Evolutionary conservation across 2,797 vertebrate species (phyloP), one percentile per base, ranked within the genome.

Genomic region (Schizopygopsis malacanthus): DNA sequence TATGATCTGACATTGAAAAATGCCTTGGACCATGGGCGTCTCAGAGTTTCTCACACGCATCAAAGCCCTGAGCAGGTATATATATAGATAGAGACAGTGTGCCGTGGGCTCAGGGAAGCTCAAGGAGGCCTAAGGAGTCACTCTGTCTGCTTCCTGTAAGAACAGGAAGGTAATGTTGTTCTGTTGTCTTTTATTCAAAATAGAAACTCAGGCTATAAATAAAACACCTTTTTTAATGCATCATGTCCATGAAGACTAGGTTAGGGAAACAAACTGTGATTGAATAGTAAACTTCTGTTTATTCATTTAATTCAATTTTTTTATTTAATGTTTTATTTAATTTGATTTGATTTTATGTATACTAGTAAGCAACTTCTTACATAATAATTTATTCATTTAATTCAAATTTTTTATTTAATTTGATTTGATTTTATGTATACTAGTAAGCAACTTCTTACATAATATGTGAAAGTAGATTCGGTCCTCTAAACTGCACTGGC

Each of bases 71-170:
- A 52, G 79, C 15, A 12, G 89, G 84, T 81, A 92, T 90, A 93
- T 89, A 90, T 72, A 90, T 78, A 86, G 28, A 28, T 18, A 37
- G 81, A 79, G 91, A 93, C 91, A 91, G 89, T 91, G 90, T 65
- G 52, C 81, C 86, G 80, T 80, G 87, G 85, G 77, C 71, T 52
- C 45, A 89, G 88, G 86, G 87, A 93, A 93, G 88, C 92, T 91
- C 85, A 83, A 82, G 89, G 89, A 75, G 67, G 88, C 69, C 4
- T 67, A 83, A 75, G 93, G 95, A 97, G 96, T 94, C 96, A 73
- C 89, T 87, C 92, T 91, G 97, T 97, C 96, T 95, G 93, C 95
- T 96, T 96, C 96, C 95, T 94, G 81, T 92, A 88, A 82, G 75
- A 77, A 92, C 93, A 96, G 96, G 97, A 97, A 97, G 93, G 85